phyloP scores from a whole-genome alignment of 2,888 invertebrate genomes.

The Orthosia incerta region DNA sequence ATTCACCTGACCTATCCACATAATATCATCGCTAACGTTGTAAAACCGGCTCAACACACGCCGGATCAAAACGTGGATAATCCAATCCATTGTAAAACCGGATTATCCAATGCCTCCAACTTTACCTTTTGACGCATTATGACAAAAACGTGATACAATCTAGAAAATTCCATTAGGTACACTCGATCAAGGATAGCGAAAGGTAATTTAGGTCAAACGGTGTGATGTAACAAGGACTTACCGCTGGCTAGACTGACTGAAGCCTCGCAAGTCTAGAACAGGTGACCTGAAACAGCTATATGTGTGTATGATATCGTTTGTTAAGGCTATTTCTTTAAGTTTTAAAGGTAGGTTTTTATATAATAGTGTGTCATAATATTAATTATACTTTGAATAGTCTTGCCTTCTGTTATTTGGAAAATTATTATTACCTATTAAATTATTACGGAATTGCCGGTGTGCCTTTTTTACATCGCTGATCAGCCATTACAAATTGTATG shows the following conservation, averaged over 20 bases:
- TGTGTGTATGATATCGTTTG: constrained; percentile 54
- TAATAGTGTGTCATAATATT: background rate
- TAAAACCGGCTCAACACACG: too few relatives aligned
- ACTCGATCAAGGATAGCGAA: constrained; percentile 56
- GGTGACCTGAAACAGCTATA: constrained; percentile 50
- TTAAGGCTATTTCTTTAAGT: constrained; percentile 36
- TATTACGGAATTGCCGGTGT: too few relatives aligned
- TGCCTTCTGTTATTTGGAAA: too few relatives aligned
- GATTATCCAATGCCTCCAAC: constrained; percentile 7
- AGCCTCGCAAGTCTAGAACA: constrained; percentile 53
- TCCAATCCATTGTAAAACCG: background rate
- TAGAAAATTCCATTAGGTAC: constrained; percentile 44
- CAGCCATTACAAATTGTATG: too few relatives aligned
- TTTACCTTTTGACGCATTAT: constrained; percentile 37
- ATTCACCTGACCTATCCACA: too few relatives aligned
- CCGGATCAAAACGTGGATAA: background rate
- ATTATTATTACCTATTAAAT: too few relatives aligned
- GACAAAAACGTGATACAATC: constrained; percentile 43
- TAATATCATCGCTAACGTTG: too few relatives aligned
- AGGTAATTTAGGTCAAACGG: constrained; percentile 64
- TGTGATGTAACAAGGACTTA: constrained; percentile 61
- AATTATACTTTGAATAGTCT: too few relatives aligned
- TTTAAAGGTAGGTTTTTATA: constrained; percentile 9
- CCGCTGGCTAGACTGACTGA: constrained; percentile 65
- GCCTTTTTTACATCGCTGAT: too few relatives aligned